A percentile compares a stretch with the other conserved stretches of the same genome.
phyloP scores from a whole-genome alignment of 2,113 vertebrate species.

The Manacus vitellinus region DNA sequence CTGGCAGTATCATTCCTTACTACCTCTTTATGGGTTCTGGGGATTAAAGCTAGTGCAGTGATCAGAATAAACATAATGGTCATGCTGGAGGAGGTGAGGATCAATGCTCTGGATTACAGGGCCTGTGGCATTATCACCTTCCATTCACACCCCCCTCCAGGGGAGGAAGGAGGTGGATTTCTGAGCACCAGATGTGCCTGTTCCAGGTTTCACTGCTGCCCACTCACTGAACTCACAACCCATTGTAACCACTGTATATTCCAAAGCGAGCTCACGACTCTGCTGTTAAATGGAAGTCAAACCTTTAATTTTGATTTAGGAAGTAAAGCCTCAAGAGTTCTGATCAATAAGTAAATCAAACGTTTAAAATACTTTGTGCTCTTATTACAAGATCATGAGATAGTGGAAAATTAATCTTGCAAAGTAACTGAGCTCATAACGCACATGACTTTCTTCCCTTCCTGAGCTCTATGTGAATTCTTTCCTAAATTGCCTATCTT shows the following conservation, averaged over 20 bases:
- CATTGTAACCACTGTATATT: accelerated
- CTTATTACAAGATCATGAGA: neutral
- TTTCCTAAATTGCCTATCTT: slow-evolving; percentile 22
- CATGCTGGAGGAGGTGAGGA: neutral
- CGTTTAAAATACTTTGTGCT: neutral
- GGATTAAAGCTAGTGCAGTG: neutral
- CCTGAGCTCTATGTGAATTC: neutral
- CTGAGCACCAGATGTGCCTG: accelerated
- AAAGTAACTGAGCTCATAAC: neutral
- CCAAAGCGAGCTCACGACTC: neutral
- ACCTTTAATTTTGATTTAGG: neutral
- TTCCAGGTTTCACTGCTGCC: neutral
- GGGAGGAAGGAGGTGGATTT: neutral
- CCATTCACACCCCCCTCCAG: neutral
- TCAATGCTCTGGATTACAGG: neutral
- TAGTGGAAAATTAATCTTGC: slow-evolving; percentile 8
- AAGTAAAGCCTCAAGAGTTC: neutral
- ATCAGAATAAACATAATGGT: neutral
- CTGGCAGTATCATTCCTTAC: neutral
- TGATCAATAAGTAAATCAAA: slow-evolving; percentile 20
- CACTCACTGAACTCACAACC: neutral
- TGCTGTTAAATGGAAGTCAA: neutral
- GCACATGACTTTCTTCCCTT: neutral
- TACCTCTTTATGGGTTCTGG: neutral
- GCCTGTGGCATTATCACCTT: neutral